These are phyloP conservation scores for Siniperca undulata DNA, from an alignment of 2,797 vertebrate species.

Conservation along the genomic window DNA sequence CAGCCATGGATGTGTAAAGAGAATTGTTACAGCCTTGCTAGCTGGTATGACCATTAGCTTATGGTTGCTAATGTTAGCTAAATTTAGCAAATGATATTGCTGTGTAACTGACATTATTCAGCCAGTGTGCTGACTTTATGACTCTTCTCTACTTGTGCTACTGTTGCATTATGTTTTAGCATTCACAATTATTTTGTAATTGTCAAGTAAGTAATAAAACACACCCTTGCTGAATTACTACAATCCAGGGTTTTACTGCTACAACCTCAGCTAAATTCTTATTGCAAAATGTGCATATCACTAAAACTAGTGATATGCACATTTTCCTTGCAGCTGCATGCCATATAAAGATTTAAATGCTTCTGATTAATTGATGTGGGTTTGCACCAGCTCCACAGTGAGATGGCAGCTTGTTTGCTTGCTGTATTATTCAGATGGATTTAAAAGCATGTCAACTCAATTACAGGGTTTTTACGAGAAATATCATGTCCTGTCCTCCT, in stretches of 20 bases:
- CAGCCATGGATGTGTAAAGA: too few relatives aligned
- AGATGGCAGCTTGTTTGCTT: constrained; percentile 60
- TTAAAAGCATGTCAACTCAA: constrained; percentile 85
- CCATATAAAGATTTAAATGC: constrained; percentile 75
- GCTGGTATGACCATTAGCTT: neutral
- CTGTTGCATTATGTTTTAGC: neutral
- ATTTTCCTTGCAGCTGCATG: constrained; percentile 43
- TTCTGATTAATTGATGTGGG: constrained; percentile 81
- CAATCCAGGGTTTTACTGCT: neutral
- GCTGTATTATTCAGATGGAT: constrained; percentile 81
- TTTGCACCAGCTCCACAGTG: constrained; percentile 71
- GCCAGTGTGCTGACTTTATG: neutral
- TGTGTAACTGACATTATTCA: neutral
- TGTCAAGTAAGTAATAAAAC: neutral
- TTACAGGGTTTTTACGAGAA: constrained; percentile 78
- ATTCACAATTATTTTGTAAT: neutral
- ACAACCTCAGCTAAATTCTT: neutral
- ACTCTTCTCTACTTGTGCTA: neutral
- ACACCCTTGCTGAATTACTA: neutral
- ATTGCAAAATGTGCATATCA: neutral
- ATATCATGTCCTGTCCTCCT: constrained; percentile 69
- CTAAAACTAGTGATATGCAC: neutral
- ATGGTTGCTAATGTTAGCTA: neutral
- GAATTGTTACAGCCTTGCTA: neutral
- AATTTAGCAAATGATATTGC: neutral